Base-by-base conservation (phyloP, 23 tunicate species). In the Styela clava region DNA sequence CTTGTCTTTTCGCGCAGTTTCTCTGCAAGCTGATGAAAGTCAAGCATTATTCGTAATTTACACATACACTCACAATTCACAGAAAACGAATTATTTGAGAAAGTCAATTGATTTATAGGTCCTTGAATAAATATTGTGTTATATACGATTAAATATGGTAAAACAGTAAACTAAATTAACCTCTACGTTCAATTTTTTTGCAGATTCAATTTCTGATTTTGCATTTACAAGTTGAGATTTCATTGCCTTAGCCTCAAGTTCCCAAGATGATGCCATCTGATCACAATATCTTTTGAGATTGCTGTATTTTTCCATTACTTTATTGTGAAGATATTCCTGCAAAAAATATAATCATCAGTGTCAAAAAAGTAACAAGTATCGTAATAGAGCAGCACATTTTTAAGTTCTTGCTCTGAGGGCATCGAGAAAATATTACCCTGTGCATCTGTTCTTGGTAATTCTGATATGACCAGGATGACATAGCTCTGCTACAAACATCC, bases 381-480 rank as follows among this genome's bases (percentile, higher is more conserved):
- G 64, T 19, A 61, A 61, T 21, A 19, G 64, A 61, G 21, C 20
- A 21, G 21, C 64, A 61, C 64, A 61, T 61, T 21, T 61, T 21
- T n/a, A n/a, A n/a, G n/a, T n/a, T n/a, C n/a, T n/a, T n/a, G n/a
- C n/a, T n/a, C n/a, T n/a, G n/a, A n/a, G n/a, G n/a, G n/a, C n/a
- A n/a, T n/a, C n/a, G n/a, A n/a, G n/a, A n/a, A n/a, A n/a, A n/a
- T n/a, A n/a, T n/a, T 86, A 91, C 97, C 69, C 73, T 83, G 34
- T 68, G 83, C 64, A 83, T n/a, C 23, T 78, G 61, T 64, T 91
- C 97, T 73, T 91, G 90, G 31, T 70, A 84, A 74, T 77, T 69
- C 63, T 91, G 97, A 74, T 82, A 91, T 1, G 52, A 34, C 97
- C 97, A 91, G 68, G 82, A 86, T 28, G 84, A 68, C 34, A 91